Conservation (phyloP, 2,797 vertebrate species). For the Bradypodion ventrale region DNA sequence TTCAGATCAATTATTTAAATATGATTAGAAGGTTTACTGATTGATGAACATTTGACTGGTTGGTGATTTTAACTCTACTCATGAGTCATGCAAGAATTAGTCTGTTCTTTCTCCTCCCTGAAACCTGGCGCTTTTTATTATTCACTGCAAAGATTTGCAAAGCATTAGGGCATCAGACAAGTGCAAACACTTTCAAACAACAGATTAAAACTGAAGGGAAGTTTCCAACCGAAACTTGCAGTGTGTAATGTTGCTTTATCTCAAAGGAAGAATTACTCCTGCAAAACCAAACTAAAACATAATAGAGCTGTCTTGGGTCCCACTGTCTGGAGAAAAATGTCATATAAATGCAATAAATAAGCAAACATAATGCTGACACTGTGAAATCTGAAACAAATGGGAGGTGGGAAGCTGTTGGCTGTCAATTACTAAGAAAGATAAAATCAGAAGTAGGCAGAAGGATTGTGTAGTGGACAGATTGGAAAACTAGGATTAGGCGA, state of each 20-base stretch:
- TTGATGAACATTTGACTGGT: neutral
- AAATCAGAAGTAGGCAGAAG: too few species aligned
- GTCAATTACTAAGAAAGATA: too few species aligned
- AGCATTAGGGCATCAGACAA: neutral
- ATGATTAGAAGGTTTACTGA: neutral
- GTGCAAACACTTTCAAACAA: neutral
- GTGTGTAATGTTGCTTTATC: conserved; percentile 34
- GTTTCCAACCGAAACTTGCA: neutral
- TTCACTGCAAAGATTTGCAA: neutral
- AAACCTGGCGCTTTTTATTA: neutral
- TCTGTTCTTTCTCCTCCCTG: neutral
- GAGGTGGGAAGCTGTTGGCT: neutral
- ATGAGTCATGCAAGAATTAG: neutral
- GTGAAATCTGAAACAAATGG: conserved; percentile 21
- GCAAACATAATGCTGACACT: conserved; percentile 39
- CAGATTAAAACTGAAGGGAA: neutral
- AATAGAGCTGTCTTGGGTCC: too few species aligned
- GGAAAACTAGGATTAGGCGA: too few species aligned
- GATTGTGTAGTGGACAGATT: too few species aligned
- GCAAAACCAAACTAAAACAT: conserved; percentile 20
- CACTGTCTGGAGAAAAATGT: too few species aligned
- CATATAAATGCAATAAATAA: neutral
- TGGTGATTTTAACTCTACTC: neutral
- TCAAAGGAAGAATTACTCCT: conserved; percentile 5
- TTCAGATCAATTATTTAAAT: neutral